A percentile compares a stretch with the other conserved stretches of the same genome.
These are phyloP conservation scores for Altica lythri DNA, from an alignment of 2,888 invertebrate species.

Conservation along the genomic window DNA sequence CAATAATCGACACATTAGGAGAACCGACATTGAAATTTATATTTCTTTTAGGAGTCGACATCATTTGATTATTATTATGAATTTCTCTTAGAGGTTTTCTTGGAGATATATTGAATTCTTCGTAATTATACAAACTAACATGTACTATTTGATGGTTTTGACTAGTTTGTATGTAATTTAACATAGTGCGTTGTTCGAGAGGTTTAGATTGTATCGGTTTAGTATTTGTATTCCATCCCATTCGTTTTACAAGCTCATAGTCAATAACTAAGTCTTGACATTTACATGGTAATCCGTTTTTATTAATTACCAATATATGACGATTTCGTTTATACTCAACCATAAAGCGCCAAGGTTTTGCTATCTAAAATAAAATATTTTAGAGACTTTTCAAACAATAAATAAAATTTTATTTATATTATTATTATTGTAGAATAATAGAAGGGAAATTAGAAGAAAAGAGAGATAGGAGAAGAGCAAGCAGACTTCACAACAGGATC, in stretches of 20 bases:
- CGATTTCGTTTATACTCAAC: slow-evolving; percentile 22
- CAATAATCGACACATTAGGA: slow-evolving; percentile 9
- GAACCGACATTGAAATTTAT: not conserved
- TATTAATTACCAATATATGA: slow-evolving; percentile 28
- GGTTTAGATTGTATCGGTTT: slow-evolving; percentile 5
- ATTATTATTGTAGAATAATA: too few relatives aligned
- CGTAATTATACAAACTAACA: slow-evolving; percentile 28
- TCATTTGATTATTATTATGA: slow-evolving; percentile 14
- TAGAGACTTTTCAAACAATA: too few relatives aligned
- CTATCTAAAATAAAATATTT: too few relatives aligned
- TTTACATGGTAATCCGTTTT: slow-evolving; percentile 26
- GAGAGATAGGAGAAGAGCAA: too few relatives aligned
- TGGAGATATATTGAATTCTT: slow-evolving; percentile 20
- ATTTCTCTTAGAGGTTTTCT: slow-evolving; percentile 17
- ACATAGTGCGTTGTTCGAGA: slow-evolving; percentile 21
- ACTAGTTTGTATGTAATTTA: slow-evolving; percentile 19
- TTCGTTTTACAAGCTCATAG: slow-evolving; percentile 21
- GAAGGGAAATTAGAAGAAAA: too few relatives aligned
- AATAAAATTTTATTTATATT: too few relatives aligned
- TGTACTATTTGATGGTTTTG: slow-evolving; percentile 1
- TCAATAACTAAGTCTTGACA: slow-evolving; percentile 33
- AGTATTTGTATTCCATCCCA: slow-evolving; percentile 3
- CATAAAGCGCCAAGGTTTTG: slow-evolving; percentile 29
- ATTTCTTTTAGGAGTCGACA: slow-evolving; percentile 20
- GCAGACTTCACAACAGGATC: too few relatives aligned